A percentile compares a stretch with the other conserved stretches of the same genome.
Evolutionary conservation across 2,888 invertebrate species (phyloP).

Genomic region (Prenolepis imparis): DNA sequence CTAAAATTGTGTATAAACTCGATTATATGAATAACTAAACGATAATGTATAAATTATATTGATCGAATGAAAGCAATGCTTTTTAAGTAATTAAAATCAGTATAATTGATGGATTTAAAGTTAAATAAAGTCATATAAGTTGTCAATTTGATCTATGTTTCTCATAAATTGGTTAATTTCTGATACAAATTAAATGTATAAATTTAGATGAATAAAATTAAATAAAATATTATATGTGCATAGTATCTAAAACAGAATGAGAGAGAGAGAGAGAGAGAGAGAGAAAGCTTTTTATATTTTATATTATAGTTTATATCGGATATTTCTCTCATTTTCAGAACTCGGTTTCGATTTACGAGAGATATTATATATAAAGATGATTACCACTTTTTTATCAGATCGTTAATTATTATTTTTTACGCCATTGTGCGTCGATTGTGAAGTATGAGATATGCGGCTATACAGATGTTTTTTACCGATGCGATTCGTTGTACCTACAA

Average conservation of each 20-base stretch:
- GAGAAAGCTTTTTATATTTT: too few relatives aligned
- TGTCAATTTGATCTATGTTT: background rate
- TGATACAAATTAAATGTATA: constrained; percentile 18
- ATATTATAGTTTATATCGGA: too few relatives aligned
- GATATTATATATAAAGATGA: constrained; percentile 19
- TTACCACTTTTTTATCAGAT: constrained; percentile 9
- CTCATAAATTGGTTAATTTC: constrained; percentile 12
- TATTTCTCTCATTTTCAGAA: background rate
- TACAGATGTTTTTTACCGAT: constrained; percentile 28
- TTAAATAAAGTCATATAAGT: constrained; percentile 32
- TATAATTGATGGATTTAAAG: constrained; percentile 14
- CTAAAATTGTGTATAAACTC: background rate
- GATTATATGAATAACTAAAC: constrained; percentile 11
- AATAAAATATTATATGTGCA: constrained; percentile 22
- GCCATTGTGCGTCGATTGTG: background rate
- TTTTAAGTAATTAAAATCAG: constrained; percentile 26
- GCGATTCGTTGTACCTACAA: constrained; percentile 23
- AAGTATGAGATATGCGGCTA: background rate
- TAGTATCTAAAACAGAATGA: too few relatives aligned
- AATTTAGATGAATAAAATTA: constrained; percentile 23
- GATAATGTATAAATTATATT: constrained; percentile 13
- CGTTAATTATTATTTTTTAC: background rate
- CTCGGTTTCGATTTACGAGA: background rate
- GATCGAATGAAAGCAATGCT: background rate
- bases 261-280: too few relatives aligned